Base-by-base conservation (phyloP, 1,140 invertebrate species). In the Conus ventricosus region DNA sequence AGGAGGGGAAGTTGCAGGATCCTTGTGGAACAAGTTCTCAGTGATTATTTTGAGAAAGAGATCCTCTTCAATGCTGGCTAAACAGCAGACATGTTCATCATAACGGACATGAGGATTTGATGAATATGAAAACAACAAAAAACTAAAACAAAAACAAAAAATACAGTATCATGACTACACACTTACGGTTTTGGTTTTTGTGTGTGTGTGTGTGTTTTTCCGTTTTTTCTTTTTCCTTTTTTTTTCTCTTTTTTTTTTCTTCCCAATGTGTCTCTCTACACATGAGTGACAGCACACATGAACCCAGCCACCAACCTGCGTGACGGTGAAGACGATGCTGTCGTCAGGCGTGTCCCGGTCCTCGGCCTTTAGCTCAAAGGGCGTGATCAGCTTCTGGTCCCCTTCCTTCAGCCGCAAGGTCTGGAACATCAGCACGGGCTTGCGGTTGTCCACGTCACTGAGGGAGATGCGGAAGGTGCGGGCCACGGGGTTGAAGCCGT, bases 381-480 rank as follows among this genome's bases (percentile, higher is more conserved):
- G 94, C 5, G 95, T 95, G 54, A 96, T 94, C 2, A 94, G 87
- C 85, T 93, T 92, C 60, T 92, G 91, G 76, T 92, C 92, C 20
- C 94, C 95, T 92, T 95, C 95, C 87, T 92, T 93, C 4, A 96
- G 91, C 54, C 91, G 89, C 11, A 95, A 86, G 11, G 92, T 90
- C n/a, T 92, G 92, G 51, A 93, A 92, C 89, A 94, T 92, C 15
- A 96, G 87, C 5, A 95, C 92, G 0, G 95, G 95, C 85, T 93
- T 94, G 85, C 95, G 94, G 91, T 96, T 95, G 90, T 96, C 94
- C 6, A 95, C 93, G 90, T 94, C 94, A 63, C 91, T 95, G 20
- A 96, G 90, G 0, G 95, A 93, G 83, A 96, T 95, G 83, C 95
- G 89, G 88, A 95, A 95, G 15, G 94, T 95, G 20, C 94, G 88